phyloP scores from a whole-genome alignment of 2,888 invertebrate species.

The Pantelozetes paolii region DNA sequence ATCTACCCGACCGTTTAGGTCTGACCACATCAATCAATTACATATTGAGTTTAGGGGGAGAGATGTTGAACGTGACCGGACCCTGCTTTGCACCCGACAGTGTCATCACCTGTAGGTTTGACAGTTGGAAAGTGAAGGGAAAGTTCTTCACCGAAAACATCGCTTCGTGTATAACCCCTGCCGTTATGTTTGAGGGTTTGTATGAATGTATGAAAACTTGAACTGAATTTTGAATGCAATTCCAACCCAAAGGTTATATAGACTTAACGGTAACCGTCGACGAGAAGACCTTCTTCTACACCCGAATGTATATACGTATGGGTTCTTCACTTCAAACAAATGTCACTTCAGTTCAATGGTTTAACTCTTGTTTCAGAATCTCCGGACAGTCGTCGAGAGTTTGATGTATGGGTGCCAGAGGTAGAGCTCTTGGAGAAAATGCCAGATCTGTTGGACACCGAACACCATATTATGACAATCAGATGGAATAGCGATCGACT shows the following conservation, averaged over 20 bases:
- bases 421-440: slow-evolving; percentile 69
- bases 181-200: slow-evolving; percentile 69
- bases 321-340: slow-evolving; percentile 42
- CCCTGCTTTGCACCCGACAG: slow-evolving; percentile 77
- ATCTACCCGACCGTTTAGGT: slow-evolving; percentile 58
- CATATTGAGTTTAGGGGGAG: slow-evolving; percentile 94
- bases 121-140: slow-evolving; percentile 49
- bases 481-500: slow-evolving; percentile 81
- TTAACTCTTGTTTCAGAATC: slow-evolving; percentile 63
- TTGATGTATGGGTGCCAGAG: slow-evolving; percentile 67
- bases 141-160: slow-evolving; percentile 62
- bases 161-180: slow-evolving; percentile 84
- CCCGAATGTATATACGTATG: slow-evolving; percentile 83
- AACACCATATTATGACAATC: slow-evolving; percentile 69
- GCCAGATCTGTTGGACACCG: slow-evolving; percentile 63
- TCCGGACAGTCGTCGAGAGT: slow-evolving; percentile 73
- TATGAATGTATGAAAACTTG: neutral
- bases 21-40: slow-evolving; percentile 87
- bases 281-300: slow-evolving; percentile 77
- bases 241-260: slow-evolving; percentile 65
- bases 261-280: slow-evolving; percentile 79
- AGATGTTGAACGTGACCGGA: slow-evolving; percentile 91
- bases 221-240: neutral
- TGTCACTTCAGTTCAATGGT: neutral
- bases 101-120: slow-evolving; percentile 62